Percentiles rank a stretch among this genome's conserved stretches.
Conservation (phyloP, 2,888 invertebrate genomes). For the Adela reaumurella region DNA sequence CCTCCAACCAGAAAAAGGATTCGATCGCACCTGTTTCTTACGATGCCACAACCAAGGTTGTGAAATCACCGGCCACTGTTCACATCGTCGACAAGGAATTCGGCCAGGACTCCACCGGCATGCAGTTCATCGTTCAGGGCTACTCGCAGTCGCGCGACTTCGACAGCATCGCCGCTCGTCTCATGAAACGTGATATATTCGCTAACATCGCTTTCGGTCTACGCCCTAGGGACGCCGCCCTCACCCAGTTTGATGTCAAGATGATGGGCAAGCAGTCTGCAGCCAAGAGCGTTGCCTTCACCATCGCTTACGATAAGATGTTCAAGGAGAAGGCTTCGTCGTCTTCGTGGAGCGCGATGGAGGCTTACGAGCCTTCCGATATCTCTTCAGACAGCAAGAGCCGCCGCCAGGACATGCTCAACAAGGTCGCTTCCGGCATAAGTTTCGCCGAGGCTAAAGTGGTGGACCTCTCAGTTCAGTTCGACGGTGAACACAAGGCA, state of each 20-base stretch:
- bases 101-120: constrained; percentile 48
- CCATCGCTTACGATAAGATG: constrained; percentile 23
- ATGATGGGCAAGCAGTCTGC: constrained; percentile 43
- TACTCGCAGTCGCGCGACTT: constrained; percentile 49
- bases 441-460: constrained; percentile 44
- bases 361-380: constrained; percentile 14
- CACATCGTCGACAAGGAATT: background rate
- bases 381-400: constrained; percentile 35
- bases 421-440: constrained; percentile 54
- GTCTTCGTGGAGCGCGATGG: background rate
- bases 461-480: constrained; percentile 51
- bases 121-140: constrained; percentile 49
- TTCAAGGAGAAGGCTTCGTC: background rate
- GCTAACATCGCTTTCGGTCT: constrained; percentile 22
- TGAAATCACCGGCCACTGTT: constrained; percentile 29
- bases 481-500: constrained; percentile 48
- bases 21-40: constrained; percentile 46
- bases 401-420: constrained; percentile 50
- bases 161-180: constrained; percentile 27
- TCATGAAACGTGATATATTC: constrained; percentile 21
- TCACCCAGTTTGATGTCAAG: constrained; percentile 46
- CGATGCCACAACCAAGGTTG: constrained; percentile 39
- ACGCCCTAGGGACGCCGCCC: constrained; percentile 36
- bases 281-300: constrained; percentile 37
- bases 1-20: constrained; percentile 54